Base-by-base conservation (phyloP, 2,113 vertebrate species). In the Tychaedon coryphoeus region DNA sequence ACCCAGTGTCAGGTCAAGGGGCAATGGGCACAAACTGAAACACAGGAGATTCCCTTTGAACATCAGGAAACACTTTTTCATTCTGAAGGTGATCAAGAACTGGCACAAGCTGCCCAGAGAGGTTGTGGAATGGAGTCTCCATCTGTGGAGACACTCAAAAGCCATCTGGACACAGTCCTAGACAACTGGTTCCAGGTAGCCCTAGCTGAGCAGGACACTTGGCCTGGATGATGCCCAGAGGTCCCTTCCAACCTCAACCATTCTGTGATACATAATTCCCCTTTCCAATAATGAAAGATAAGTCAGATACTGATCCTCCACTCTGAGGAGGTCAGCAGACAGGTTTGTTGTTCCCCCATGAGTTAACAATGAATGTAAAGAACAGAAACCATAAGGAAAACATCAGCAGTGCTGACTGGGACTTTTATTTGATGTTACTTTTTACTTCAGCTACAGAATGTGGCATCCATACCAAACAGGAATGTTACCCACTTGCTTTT, bases 401-500 rank as follows among this genome's bases (percentile, higher is more conserved):
- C 7, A 38, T n/a, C 36, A 43, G 23, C 25, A 51, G 26, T 1
- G 5, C 33, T 69, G n/a, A 29, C 65, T 60, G 26, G 4, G 31
- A 40, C 47, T 84, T 43, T 57, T 40, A 51, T 74, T 43, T 86
- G 20, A 18, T 42, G 2, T 61, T 95, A 15, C 53, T 67, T 95
- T 91, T 33, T 95, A 26, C 51, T 95, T 74, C 97, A 99, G 99
- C 97, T 94, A 97, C 98, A 36, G 34, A 98, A 12, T 99, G 99
- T 79, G 99, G 99, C 54, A 98, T 99, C 96, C 85, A 98, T 33
- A 95, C 12, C 57, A 91, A 98, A 74, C 98, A 99, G 93, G 93
- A 98, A 15, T 99, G 99, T 86, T 99, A 99, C 83, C 98, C 99
- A 2, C 96, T 99, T 56, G 99, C 99, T 12, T 99, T 99, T 43